phyloP scores from a whole-genome alignment of 2,797 vertebrate genomes.

The Scomberomorus guttatus region DNA sequence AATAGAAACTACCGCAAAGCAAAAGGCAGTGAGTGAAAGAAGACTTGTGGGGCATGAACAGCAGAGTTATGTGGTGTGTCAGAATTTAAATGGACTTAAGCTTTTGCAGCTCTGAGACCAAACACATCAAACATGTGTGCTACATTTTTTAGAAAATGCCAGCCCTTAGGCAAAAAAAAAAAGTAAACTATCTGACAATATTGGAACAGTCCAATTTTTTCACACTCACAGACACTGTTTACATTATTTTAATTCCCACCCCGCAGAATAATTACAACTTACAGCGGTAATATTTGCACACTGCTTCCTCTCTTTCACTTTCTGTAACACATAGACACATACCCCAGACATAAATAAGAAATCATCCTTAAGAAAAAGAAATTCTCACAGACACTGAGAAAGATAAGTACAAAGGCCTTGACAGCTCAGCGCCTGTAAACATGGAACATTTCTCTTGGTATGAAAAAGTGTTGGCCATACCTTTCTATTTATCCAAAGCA shows the following conservation, averaged over 20 bases:
- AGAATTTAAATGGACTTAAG: slow-evolving; percentile 21
- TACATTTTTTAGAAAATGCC: slow-evolving; percentile 4
- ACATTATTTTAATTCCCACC: slow-evolving; percentile 48
- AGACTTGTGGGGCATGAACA: slow-evolving; percentile 25
- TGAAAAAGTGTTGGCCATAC: slow-evolving; percentile 38
- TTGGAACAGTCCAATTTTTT: slow-evolving; percentile 17
- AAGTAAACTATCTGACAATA: slow-evolving; percentile 42
- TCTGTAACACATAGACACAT: slow-evolving; percentile 18
- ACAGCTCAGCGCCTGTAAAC: slow-evolving; percentile 41
- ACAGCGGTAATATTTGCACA: slow-evolving; percentile 25
- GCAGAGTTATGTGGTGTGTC: slow-evolving; percentile 21
- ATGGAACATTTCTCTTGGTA: slow-evolving; percentile 41
- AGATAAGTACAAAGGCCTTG: slow-evolving; percentile 39
- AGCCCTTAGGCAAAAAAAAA: slow-evolving; percentile 26
- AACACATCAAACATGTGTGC: slow-evolving; percentile 33
- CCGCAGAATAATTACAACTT: slow-evolving; percentile 29
- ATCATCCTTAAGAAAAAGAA: slow-evolving; percentile 21
- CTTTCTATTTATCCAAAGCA: slow-evolving; percentile 53
- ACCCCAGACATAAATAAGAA: slow-evolving; percentile 37
- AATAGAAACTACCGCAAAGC: slow-evolving; percentile 32
- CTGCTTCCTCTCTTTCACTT: slow-evolving; percentile 15
- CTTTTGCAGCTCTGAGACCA: slow-evolving; percentile 25
- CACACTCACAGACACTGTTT: slow-evolving; percentile 40
- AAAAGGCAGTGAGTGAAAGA: slow-evolving; percentile 50
- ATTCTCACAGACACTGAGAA: slow-evolving; percentile 35